Percentiles rank a stretch among this genome's conserved stretches.
These are phyloP conservation scores for Tychaedon coryphoeus DNA, from an alignment of 2,113 vertebrate genomes.

Conservation along the genomic window DNA sequence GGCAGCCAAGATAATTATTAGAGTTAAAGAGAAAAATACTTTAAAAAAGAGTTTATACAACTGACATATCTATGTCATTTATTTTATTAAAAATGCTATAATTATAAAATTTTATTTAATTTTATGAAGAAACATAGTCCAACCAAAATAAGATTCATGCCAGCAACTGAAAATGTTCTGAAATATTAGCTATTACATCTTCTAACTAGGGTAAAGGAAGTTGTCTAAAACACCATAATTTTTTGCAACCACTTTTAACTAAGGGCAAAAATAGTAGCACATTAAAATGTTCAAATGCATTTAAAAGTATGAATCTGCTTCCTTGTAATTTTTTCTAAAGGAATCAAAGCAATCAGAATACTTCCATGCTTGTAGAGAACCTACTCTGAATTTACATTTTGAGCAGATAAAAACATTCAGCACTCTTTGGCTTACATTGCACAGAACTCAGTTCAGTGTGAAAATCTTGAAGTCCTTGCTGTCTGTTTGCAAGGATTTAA, in stretches of 20 bases:
- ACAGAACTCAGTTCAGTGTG: background rate
- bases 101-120: background rate
- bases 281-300: background rate
- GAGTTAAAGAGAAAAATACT: background rate
- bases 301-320: background rate
- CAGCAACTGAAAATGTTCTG: background rate
- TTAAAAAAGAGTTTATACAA: no score
- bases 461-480: background rate
- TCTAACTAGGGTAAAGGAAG: background rate
- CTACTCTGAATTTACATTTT: background rate
- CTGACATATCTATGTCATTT: background rate
- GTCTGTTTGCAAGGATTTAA: background rate
- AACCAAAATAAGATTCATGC: background rate
- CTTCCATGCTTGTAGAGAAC: background rate
- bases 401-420: background rate
- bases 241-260: background rate
- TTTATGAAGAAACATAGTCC: background rate
- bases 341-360: background rate
- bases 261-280: background rate
- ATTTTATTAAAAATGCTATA: background rate
- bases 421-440: background rate
- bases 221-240: background rate
- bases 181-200: background rate
- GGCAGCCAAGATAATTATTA: background rate
- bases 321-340: background rate